Base-by-base conservation (phyloP, 2,888 invertebrate species). In the Campopleginae sp. region DNA sequence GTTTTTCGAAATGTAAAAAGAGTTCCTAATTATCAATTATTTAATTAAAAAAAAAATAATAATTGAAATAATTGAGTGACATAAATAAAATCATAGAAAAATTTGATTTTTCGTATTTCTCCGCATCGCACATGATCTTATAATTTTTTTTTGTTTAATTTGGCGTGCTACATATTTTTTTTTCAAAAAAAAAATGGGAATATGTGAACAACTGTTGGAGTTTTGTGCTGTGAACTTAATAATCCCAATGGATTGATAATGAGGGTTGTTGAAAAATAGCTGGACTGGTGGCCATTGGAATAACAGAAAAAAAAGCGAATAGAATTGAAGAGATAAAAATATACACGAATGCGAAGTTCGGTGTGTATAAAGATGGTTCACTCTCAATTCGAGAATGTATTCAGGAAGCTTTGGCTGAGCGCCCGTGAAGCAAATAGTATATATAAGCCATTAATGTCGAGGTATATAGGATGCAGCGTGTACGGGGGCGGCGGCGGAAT, bases 371-470 rank as follows among this genome's bases (percentile, higher is more conserved):
- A 44, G 77, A 42, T 23, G 48, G 19, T 75, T 61, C 70, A 31
- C 70, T 71, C 48, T 65, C 48, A 70, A 76, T 27, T 72, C 23
- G 63, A 19, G 54, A 75, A 82, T 48, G 51, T 76, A 66, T 79
- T 51, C 70, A 75, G 76, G 75, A 54, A 72, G 79, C 48, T 79
- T 76, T 79, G 85, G 85, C 82, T 48, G 79, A 82, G 71, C 79
- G 76, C 85, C 79, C 61, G 54, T 65, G 81, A 71, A 65, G 38
- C 82, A 10, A 31, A 48, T 33, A 42, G 42, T 31, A 6, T 48
- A 17, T 51, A 19, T 76, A 65, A 48, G 23, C 65, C 44, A 75
- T 58, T 75, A 44, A 76, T 65, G 77, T 54, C 42, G 38, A 54
- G 31, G 27, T 76, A 72, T 42, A 48, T 75, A 63, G 31, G 48